Conservation (phyloP, 2,113 vertebrate species). For the Takifugu flavidus region DNA sequence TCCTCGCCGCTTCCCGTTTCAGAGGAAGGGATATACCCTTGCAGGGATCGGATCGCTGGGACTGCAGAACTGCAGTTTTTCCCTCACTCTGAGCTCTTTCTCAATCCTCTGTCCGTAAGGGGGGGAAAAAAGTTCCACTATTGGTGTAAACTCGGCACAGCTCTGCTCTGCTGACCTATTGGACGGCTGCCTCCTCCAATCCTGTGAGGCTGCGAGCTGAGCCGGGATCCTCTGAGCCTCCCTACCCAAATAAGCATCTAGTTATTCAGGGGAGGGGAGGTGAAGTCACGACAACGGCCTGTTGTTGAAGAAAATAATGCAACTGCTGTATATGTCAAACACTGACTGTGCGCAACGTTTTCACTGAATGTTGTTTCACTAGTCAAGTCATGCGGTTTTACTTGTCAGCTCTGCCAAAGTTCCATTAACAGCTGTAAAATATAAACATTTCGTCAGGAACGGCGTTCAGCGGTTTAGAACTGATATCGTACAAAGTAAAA, state of each 20-base stretch:
- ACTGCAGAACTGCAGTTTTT: conserved; percentile 38
- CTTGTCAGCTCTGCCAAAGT: too few species aligned
- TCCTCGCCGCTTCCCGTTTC: conserved; percentile 12
- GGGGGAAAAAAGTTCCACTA: conserved; percentile 61
- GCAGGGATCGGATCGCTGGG: conserved; percentile 44
- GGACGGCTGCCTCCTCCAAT: conserved; percentile 72
- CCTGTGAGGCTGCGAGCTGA: conserved; percentile 34
- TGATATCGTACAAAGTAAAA: too few species aligned
- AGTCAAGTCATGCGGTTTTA: too few species aligned
- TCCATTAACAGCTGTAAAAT: neutral
- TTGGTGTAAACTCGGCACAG: conserved; percentile 72
- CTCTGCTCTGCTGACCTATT: conserved; percentile 56
- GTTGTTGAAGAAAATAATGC: conserved; percentile 27
- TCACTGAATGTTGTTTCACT: neutral
- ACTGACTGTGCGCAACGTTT: neutral
- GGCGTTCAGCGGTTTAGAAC: too few species aligned
- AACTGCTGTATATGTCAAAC: conserved; percentile 2
- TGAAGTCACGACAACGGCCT: conserved; percentile 39
- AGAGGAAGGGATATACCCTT: conserved; percentile 10
- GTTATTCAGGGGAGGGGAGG: conserved; percentile 39
- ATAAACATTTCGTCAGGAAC: neutral
- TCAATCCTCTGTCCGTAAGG: conserved; percentile 65
- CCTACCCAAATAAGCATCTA: conserved; percentile 52
- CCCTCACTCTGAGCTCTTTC: conserved; percentile 50
- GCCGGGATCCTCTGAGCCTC: conserved; percentile 24